phyloP scores from a whole-genome alignment of 2,113 vertebrate species.

The Paedocypris sp. region DNA sequence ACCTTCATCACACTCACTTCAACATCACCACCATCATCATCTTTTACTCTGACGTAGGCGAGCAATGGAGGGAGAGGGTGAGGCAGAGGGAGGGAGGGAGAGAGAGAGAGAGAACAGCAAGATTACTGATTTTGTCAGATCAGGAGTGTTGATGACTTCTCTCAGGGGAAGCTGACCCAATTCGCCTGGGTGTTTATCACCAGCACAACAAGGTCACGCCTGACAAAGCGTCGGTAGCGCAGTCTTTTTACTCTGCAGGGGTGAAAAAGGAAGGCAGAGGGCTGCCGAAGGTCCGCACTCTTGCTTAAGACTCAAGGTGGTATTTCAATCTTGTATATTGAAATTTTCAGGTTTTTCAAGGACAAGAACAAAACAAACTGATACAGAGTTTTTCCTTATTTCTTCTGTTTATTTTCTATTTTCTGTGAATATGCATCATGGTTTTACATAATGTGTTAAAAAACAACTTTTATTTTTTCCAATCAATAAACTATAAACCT shows the following conservation, averaged over 20 bases:
- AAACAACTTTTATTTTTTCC: no score
- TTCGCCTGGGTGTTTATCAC: conserved; percentile 25
- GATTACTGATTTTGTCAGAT: conserved; percentile 18
- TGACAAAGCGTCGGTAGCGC: conserved; percentile 4
- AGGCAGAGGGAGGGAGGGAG: background rate
- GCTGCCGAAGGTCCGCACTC: background rate
- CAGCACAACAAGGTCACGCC: conserved; percentile 27
- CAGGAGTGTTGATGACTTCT: conserved; percentile 27
- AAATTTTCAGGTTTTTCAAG: no score
- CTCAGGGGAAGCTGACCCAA: conserved; percentile 25
- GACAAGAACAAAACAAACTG: no score
- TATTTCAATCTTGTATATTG: background rate
- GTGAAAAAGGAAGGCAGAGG: background rate
- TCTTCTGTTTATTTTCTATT: no score
- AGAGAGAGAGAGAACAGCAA: background rate
- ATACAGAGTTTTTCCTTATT: no score
- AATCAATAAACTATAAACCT: no score
- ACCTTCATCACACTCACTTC: conserved; percentile 17
- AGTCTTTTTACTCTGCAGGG: background rate
- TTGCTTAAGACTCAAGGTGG: background rate
- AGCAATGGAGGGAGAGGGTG: background rate
- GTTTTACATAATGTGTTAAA: no score
- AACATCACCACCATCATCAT: conserved; percentile 20
- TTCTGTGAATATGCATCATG: no score
- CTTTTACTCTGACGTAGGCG: conserved; percentile 2